A percentile compares a stretch with the other conserved stretches of the same genome.
phyloP scores from a whole-genome alignment of 2,888 invertebrate species.

The Elegia similella region DNA sequence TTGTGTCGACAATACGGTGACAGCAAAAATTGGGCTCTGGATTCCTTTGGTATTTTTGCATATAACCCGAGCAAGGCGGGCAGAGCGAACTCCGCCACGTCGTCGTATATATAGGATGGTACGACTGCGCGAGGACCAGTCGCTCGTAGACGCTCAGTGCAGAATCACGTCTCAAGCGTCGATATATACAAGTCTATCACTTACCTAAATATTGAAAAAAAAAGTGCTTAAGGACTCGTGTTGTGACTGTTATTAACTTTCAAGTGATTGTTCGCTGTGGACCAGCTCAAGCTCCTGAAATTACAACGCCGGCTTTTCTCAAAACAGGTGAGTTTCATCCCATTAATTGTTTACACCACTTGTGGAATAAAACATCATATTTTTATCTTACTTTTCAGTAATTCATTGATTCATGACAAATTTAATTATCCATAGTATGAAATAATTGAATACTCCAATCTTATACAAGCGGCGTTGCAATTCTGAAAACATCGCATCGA shows the following conservation, averaged over 20 bases:
- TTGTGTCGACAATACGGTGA: slow-evolving; percentile 72
- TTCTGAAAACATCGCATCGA: slow-evolving; percentile 2
- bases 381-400: neutral
- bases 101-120: slow-evolving; percentile 65
- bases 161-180: slow-evolving; percentile 39
- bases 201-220: slow-evolving; percentile 21
- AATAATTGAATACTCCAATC: neutral
- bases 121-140: slow-evolving; percentile 69
- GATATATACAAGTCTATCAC: slow-evolving; percentile 5
- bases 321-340: slow-evolving; percentile 12
- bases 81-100: slow-evolving; percentile 45
- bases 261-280: slow-evolving; percentile 7
- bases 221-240: slow-evolving; percentile 48
- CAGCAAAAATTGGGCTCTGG: slow-evolving; percentile 74
- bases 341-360: slow-evolving; percentile 3
- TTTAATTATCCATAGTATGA: neutral
- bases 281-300: neutral
- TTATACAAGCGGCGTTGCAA: neutral
- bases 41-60: slow-evolving; percentile 78
- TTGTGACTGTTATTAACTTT: slow-evolving; percentile 33
- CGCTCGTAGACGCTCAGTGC: slow-evolving; percentile 47
- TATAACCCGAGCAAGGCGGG: slow-evolving; percentile 63
- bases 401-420: neutral
- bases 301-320: slow-evolving; percentile 1
- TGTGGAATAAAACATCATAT: neutral